A percentile compares a stretch with the other conserved stretches of the same genome.
These are phyloP conservation scores for Falco novaeseelandiae DNA, from an alignment of 2,797 vertebrate genomes.

Conservation along the genomic window DNA sequence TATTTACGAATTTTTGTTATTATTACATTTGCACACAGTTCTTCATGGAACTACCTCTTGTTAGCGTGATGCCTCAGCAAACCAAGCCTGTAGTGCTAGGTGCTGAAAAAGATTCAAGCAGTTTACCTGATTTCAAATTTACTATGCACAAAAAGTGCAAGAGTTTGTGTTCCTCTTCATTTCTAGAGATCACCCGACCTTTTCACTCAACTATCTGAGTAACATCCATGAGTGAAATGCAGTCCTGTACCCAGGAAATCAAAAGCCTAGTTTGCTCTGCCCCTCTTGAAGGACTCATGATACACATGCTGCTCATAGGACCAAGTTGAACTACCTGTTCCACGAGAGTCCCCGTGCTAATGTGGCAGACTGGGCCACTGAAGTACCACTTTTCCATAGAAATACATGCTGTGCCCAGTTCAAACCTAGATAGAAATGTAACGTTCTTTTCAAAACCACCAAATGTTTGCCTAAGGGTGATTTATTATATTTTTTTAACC, in stretches of 20 bases:
- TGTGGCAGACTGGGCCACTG: not conserved
- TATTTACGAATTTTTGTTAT: not conserved
- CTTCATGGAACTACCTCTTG: not conserved
- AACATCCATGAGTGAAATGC: not conserved
- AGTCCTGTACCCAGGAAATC: not conserved
- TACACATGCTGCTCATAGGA: not conserved
- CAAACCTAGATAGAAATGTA: not conserved
- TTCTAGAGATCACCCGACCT: not conserved
- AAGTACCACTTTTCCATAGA: not conserved
- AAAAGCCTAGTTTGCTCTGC: not conserved
- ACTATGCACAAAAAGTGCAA: not conserved
- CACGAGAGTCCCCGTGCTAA: rapidly evolving
- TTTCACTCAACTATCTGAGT: not conserved
- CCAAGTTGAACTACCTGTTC: not conserved
- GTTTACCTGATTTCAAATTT: not conserved
- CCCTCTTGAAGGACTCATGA: rapidly evolving
- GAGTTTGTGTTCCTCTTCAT: not conserved
- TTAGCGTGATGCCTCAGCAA: not conserved
- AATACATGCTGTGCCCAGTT: not conserved
- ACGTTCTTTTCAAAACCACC: rapidly evolving
- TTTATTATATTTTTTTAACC: not conserved
- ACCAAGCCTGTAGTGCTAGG: not conserved
- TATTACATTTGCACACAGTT: not conserved
- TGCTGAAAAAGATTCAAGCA: not conserved
- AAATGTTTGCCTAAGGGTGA: not conserved